Percentiles rank a stretch among this genome's conserved stretches.
Evolutionary conservation across 2,113 vertebrate genomes (phyloP).

Genomic region (Zapornia atra): DNA sequence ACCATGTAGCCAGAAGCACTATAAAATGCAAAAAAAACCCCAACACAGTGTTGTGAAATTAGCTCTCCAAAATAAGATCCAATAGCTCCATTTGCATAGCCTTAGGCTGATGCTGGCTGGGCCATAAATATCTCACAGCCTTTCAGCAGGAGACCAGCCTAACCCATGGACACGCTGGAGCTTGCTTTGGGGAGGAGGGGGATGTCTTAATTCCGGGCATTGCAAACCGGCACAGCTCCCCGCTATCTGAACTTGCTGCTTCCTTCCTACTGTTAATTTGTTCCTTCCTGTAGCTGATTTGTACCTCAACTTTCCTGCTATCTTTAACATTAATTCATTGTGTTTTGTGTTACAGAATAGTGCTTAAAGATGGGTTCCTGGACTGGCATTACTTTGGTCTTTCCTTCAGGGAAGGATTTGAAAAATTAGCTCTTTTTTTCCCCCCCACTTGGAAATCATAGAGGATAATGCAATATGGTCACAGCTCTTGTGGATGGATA

Average conservation of each 20-base stretch:
- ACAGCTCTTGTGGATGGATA: background rate
- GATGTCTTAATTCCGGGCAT: constrained; percentile 25
- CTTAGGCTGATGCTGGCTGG: background rate
- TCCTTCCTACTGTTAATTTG: constrained; percentile 33
- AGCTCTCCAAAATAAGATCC: background rate
- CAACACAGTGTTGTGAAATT: background rate
- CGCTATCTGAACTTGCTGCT: constrained; percentile 24
- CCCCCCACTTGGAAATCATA: background rate
- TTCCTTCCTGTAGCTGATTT: constrained; percentile 27
- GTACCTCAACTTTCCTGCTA: background rate
- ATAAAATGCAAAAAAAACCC: background rate
- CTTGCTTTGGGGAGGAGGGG: constrained; percentile 6
- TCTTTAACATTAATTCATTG: background rate
- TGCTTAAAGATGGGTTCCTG: background rate
- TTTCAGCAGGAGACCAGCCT: background rate
- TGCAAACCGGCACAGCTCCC: background rate
- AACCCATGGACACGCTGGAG: background rate
- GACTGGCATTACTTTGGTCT: background rate
- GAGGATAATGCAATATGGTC: background rate
- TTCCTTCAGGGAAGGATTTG: background rate
- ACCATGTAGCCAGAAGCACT: background rate
- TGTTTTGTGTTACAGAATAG: background rate
- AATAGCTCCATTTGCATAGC: background rate
- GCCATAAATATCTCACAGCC: constrained; percentile 25
- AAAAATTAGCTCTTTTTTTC: background rate